Conservation (phyloP, 2,888 invertebrate species). For the Villa cingulata region DNA sequence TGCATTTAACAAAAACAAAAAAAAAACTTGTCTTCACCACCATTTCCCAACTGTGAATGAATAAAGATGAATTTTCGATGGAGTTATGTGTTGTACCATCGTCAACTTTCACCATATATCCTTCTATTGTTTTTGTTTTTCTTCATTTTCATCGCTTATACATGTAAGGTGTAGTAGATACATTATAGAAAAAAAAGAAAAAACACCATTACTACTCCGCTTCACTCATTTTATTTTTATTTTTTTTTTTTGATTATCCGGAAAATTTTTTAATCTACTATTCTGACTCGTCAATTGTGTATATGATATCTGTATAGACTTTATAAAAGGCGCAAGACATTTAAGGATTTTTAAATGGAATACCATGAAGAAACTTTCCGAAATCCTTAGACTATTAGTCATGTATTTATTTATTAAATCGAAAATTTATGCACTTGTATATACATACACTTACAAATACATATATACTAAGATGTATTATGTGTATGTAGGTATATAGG, state of each 20-base stretch:
- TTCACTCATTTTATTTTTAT: neutral
- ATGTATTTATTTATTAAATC: too few relatives aligned
- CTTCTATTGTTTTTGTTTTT: neutral
- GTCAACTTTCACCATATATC: neutral
- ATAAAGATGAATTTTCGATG: too few relatives aligned
- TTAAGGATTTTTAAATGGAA: neutral
- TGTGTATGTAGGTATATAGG: too few relatives aligned
- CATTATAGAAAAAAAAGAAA: neutral
- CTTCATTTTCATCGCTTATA: neutral
- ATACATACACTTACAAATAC: too few relatives aligned
- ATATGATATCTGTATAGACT: neutral
- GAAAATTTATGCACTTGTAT: too few relatives aligned
- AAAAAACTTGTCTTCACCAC: neutral
- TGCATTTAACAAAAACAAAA: too few relatives aligned
- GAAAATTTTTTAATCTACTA: neutral
- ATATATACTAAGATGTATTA: too few relatives aligned
- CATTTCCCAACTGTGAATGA: neutral
- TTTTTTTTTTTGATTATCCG: neutral
- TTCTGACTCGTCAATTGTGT: neutral
- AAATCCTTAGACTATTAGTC: conserved; percentile 5
- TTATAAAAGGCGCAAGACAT: conserved; percentile 7
- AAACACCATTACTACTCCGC: neutral
- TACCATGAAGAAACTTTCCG: neutral
- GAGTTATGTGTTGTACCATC: too few relatives aligned
- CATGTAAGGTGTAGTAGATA: neutral